phyloP scores from a whole-genome alignment of 2,888 invertebrate species.

The Hoplodrina blanda region DNA sequence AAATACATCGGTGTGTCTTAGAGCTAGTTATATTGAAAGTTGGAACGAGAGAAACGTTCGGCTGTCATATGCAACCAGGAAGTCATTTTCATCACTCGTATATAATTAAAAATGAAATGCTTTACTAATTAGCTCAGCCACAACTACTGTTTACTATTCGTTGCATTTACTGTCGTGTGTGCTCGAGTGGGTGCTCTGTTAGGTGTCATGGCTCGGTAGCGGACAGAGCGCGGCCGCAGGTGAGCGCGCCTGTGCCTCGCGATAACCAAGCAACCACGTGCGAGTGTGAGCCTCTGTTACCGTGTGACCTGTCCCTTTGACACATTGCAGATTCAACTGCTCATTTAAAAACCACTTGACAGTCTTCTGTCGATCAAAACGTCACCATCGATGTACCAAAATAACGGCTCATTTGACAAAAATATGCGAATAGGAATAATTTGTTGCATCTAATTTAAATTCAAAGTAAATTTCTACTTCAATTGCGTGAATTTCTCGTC shows the following conservation, averaged over 20 bases:
- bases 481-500: conserved; percentile 30
- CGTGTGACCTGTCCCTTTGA: too few species aligned
- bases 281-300: background rate
- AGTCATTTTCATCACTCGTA: background rate
- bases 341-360: background rate
- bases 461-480: background rate
- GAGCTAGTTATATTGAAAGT: too few species aligned
- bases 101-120: too few species aligned
- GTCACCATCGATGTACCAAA: conserved; percentile 7
- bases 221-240: background rate
- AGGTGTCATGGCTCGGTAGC: background rate
- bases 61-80: background rate
- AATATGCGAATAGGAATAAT: conserved; percentile 15
- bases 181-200: conserved; percentile 7
- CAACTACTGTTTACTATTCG: too few species aligned
- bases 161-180: background rate
- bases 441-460: conserved; percentile 11
- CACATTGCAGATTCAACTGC: too few species aligned
- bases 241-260: conserved; percentile 17
- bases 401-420: background rate
- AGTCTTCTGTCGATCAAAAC: background rate
- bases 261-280: conserved; percentile 28
- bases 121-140: too few species aligned
- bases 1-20: background rate
- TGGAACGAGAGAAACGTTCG: background rate